phyloP scores from a whole-genome alignment of 1,140 invertebrate genomes.

The Bacillus rossius region DNA sequence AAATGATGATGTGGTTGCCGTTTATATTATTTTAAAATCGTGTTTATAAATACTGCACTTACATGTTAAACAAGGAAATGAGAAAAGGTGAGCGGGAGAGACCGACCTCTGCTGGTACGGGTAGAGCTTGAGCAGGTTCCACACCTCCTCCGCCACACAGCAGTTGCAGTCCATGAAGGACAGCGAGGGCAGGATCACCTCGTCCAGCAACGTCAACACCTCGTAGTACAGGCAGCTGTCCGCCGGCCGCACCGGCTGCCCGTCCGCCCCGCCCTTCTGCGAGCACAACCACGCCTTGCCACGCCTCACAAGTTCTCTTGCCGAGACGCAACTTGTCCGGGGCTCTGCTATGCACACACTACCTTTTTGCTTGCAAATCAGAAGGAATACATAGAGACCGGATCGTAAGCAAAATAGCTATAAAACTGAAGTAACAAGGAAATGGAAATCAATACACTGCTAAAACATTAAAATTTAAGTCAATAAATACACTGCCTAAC shows the following conservation, averaged over 20 bases:
- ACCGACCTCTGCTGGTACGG: slow-evolving; percentile 81
- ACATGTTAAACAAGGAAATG: no score
- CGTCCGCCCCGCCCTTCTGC: background rate
- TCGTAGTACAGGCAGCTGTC: slow-evolving; percentile 59
- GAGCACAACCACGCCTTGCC: no score
- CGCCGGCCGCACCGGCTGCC: slow-evolving; percentile 4
- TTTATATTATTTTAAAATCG: no score
- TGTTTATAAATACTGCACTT: no score
- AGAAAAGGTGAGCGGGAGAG: no score
- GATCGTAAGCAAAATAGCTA: background rate
- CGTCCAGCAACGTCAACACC: slow-evolving; percentile 80
- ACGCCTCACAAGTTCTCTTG: no score
- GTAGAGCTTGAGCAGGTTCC: slow-evolving; percentile 86
- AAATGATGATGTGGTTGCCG: no score
- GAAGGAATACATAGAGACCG: no score
- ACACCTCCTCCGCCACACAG: slow-evolving; percentile 93
- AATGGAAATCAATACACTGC: background rate
- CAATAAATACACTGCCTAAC: no score
- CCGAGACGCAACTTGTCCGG: no score
- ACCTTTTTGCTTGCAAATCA: no score
- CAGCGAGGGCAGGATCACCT: slow-evolving; percentile 81
- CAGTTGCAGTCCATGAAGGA: slow-evolving; percentile 92
- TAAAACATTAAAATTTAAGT: background rate
- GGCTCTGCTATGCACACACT: no score
- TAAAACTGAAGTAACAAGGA: background rate